Evolutionary conservation across 2,113 vertebrate genomes (phyloP).

Genomic region (Scatophagus argus): DNA sequence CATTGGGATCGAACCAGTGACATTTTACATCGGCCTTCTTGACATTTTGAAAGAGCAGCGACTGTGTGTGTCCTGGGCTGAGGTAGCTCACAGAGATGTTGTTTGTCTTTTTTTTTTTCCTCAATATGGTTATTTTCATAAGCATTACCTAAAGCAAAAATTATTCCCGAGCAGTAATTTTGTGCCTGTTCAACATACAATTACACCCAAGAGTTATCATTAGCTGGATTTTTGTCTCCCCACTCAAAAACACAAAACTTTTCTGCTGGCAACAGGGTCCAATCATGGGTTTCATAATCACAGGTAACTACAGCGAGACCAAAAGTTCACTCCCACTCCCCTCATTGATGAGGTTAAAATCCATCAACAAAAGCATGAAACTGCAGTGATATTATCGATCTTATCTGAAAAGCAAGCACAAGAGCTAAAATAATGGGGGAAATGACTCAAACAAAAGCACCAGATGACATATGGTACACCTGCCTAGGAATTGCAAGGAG

Average conservation of each 20-base stretch:
- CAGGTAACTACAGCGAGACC: slow-evolving; percentile 23
- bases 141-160: slow-evolving; percentile 56
- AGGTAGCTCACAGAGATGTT: background rate
- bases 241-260: slow-evolving; percentile 34
- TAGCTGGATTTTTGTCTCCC: slow-evolving; percentile 58
- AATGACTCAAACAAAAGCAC: background rate
- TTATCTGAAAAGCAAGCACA: slow-evolving; percentile 6
- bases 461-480: background rate
- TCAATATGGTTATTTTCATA: slow-evolving; percentile 53
- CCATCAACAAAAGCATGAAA: background rate
- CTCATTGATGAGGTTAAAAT: background rate
- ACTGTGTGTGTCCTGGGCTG: slow-evolving; percentile 19
- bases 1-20: background rate
- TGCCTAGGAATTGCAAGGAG: slow-evolving; percentile 2
- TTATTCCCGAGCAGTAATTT: slow-evolving; percentile 33
- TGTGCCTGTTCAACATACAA: slow-evolving; percentile 54
- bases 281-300: slow-evolving; percentile 38
- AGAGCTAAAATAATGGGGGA: background rate
- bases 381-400: background rate
- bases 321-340: slow-evolving; percentile 2
- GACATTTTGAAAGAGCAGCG: slow-evolving; percentile 6
- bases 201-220: slow-evolving; percentile 64
- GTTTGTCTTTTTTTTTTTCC: slow-evolving; percentile 30
- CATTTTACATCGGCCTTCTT: slow-evolving; percentile 12
- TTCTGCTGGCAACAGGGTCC: slow-evolving; percentile 12